phyloP scores from a whole-genome alignment of 2,797 vertebrate genomes.

The Gallinago stenura region DNA sequence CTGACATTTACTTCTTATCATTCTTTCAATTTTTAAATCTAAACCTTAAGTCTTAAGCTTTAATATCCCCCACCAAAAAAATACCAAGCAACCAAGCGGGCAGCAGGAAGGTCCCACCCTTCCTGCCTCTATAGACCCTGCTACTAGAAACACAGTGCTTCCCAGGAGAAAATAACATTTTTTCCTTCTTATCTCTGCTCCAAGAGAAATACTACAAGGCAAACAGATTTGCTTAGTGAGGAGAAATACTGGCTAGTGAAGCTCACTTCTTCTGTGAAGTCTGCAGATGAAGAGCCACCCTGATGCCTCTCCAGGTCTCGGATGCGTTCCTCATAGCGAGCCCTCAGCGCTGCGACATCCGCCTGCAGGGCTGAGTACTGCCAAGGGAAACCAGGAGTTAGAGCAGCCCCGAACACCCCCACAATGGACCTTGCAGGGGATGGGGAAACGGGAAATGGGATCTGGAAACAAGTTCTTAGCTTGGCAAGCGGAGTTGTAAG shows the following conservation, averaged over 20 bases:
- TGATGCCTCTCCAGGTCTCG: slow-evolving; percentile 64
- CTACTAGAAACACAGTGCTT: neutral
- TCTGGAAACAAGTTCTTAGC: fast-evolving
- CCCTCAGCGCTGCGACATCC: slow-evolving; percentile 67
- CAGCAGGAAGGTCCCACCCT: neutral
- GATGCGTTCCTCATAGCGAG: slow-evolving; percentile 75
- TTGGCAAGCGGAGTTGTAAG: neutral
- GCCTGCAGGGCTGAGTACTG: slow-evolving; percentile 84
- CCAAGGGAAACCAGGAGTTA: neutral
- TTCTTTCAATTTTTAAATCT: neutral
- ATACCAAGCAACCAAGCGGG: neutral
- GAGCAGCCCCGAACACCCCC: neutral
- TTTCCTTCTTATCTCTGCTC: neutral
- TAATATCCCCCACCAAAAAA: neutral
- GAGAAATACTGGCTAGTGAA: neutral
- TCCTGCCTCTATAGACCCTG: neutral
- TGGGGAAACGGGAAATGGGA: neutral
- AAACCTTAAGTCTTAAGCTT: neutral
- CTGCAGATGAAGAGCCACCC: neutral
- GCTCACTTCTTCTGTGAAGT: slow-evolving; percentile 87
- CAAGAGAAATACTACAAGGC: neutral
- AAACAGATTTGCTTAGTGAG: neutral
- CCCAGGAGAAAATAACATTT: fast-evolving
- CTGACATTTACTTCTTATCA: neutral
- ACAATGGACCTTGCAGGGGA: fast-evolving